A percentile compares a stretch with the other conserved stretches of the same genome.
Conservation (phyloP, 2,113 vertebrate genomes). For the Paradisaea rubra region DNA sequence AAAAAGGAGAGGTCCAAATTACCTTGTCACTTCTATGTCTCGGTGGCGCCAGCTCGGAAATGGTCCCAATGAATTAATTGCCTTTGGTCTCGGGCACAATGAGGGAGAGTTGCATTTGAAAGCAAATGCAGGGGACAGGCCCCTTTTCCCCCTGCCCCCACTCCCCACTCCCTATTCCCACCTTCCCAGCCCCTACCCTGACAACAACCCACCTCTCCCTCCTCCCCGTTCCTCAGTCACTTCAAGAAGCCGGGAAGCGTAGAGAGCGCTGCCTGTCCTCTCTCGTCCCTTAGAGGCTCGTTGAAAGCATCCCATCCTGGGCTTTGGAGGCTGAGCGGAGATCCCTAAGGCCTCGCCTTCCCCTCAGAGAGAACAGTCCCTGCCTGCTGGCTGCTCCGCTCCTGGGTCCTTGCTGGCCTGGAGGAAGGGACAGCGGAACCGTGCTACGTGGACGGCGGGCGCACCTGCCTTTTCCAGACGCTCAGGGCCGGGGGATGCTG, state of each 20-base stretch:
- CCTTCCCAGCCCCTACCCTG: neutral
- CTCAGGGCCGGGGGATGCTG: neutral
- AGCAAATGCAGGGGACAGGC: constrained; percentile 45
- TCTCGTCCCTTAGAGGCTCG: neutral
- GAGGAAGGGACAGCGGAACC: neutral
- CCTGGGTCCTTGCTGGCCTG: neutral
- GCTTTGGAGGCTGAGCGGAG: neutral
- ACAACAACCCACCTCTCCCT: neutral
- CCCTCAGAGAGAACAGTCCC: neutral
- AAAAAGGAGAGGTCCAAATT: constrained; percentile 55
- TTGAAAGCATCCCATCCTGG: neutral
- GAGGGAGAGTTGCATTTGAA: constrained; percentile 74
- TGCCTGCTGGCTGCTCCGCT: neutral
- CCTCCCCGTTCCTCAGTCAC: neutral
- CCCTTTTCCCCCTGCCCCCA: constrained; percentile 32
- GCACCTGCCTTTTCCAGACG: neutral
- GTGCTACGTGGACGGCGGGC: neutral
- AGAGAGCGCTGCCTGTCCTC: neutral
- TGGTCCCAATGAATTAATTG: constrained; percentile 74
- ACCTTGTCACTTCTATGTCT: constrained; percentile 76
- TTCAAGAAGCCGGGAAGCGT: neutral
- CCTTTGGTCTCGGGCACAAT: constrained; percentile 71
- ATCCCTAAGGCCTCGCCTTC: neutral
- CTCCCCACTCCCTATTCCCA: neutral
- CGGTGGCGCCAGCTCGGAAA: constrained; percentile 79